phyloP scores from a whole-genome alignment of 2,113 vertebrate species.

The Bungarus multicinctus region DNA sequence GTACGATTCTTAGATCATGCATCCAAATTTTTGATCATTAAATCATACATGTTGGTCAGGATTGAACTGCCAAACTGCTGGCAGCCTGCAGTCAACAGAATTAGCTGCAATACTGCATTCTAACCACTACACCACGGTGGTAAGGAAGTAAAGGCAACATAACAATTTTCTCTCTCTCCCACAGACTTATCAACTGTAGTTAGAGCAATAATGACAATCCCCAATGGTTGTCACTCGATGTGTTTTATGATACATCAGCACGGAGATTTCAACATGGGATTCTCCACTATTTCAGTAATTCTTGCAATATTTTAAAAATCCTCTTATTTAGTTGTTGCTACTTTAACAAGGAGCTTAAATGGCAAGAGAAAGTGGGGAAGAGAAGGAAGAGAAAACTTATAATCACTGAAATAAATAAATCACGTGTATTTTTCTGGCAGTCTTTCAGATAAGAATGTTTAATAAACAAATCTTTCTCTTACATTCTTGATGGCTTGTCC shows the following conservation, averaged over 20 bases:
- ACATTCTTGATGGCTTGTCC: constrained; percentile 91
- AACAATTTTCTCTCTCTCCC: not conserved
- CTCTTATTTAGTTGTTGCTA: not conserved
- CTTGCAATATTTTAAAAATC: not conserved
- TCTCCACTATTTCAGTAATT: not conserved
- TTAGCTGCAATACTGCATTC: too few relatives aligned
- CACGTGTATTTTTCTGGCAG: not conserved
- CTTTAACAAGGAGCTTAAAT: not conserved
- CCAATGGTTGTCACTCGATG: not conserved
- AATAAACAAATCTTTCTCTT: constrained; percentile 19
- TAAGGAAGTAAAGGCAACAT: not conserved
- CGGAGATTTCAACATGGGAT: not conserved
- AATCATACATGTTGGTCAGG: not conserved
- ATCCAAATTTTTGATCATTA: not conserved
- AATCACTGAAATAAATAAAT: not conserved
- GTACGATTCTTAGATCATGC: not conserved
- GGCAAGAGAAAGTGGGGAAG: not conserved
- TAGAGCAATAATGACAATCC: not conserved
- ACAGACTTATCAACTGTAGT: not conserved
- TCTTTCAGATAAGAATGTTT: not conserved
- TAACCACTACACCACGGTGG: too few relatives aligned
- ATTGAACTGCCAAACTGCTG: too few relatives aligned
- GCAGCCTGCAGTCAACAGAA: too few relatives aligned
- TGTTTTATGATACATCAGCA: not conserved
- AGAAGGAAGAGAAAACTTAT: not conserved